Base-by-base conservation (phyloP, 2,888 invertebrate genomes). In the Heteromurus nitidus region DNA sequence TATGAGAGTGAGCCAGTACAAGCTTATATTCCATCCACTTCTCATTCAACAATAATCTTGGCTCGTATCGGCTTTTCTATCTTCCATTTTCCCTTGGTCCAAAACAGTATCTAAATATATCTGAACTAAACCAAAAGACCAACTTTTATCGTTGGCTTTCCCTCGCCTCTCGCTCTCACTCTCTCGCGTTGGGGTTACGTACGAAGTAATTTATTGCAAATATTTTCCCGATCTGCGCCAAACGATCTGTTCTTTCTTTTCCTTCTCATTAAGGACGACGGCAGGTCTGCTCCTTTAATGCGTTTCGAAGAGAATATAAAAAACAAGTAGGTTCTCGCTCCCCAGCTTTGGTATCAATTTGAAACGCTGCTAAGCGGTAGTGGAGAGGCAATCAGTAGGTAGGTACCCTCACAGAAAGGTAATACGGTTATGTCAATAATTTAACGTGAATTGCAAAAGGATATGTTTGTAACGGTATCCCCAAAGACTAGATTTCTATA, bases 191-290 rank as follows among this genome's bases (percentile, higher is more conserved):
- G 42, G 42, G 58, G 44, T 42, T 74, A 42, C 60, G 68, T 31
- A n/a, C n/a, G n/a, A n/a, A 24, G 62, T 77, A 77, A 77, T 77
- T 69, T 77, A 77, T 77, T 77, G 76, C 76, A 77, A 77, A 77
- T 77, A 77, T 77, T 77, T 77, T 69, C 69, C 76, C 68, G 62
- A 69, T 69, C 68, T 68, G 67, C 58, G 76, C 76, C 68, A 76
- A 76, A 76, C 76, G 67, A 76, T 76, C 69, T 77, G 31, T 62
- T 62, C 76, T 22, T 42, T 50, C 67, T 58, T 28, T 42, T 42
- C 22, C 7, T 55, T 28, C 74, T 74, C 74, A 74, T 74, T 74
- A 74, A 53, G 53, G 30, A 24, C 26, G 30, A 31, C 50, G 36
- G 7, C 36, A 47, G 47, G 47, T 55, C 55, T 24, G 3, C 24